phyloP scores from a whole-genome alignment of 2,888 invertebrate genomes.

The Mylabris sibirica region DNA sequence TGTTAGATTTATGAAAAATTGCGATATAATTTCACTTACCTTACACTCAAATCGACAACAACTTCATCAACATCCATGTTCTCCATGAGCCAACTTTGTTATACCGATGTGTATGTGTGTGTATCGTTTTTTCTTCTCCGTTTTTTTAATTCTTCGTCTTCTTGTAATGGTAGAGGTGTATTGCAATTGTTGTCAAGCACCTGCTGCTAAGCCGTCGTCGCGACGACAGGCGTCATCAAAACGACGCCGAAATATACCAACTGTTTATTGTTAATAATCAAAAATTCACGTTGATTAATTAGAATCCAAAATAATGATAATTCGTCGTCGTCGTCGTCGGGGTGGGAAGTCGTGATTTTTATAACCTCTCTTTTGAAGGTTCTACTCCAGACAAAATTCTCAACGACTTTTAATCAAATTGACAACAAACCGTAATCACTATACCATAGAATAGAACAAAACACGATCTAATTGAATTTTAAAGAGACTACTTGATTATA shows the following conservation, averaged over 20 bases:
- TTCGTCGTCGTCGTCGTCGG: too few species aligned
- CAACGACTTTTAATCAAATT: conserved; percentile 6
- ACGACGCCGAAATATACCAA: conserved; percentile 1
- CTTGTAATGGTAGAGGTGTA: conserved; percentile 18
- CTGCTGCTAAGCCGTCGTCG: conserved; percentile 39
- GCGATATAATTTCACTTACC: conserved; percentile 64
- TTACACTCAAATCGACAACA: conserved; percentile 88
- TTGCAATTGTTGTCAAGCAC: conserved; percentile 22
- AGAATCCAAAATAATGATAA: too few species aligned
- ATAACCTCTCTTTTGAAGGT: not conserved
- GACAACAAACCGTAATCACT: conserved; percentile 25
- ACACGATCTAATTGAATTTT: conserved; percentile 51
- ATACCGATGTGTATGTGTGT: too few species aligned
- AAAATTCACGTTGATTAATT: not conserved
- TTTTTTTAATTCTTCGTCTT: not conserved
- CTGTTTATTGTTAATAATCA: not conserved
- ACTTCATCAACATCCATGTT: conserved; percentile 90
- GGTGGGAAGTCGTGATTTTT: not conserved
- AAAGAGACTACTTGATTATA: not conserved
- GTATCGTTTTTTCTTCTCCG: not conserved
- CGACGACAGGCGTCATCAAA: conserved; percentile 32
- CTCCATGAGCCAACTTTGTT: conserved; percentile 59
- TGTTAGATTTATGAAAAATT: not conserved
- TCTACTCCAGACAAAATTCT: not conserved
- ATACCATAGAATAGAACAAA: conserved; percentile 46